Evolutionary conservation across 2,797 vertebrate genomes (phyloP).

Genomic region (Phalloptychus januarius): DNA sequence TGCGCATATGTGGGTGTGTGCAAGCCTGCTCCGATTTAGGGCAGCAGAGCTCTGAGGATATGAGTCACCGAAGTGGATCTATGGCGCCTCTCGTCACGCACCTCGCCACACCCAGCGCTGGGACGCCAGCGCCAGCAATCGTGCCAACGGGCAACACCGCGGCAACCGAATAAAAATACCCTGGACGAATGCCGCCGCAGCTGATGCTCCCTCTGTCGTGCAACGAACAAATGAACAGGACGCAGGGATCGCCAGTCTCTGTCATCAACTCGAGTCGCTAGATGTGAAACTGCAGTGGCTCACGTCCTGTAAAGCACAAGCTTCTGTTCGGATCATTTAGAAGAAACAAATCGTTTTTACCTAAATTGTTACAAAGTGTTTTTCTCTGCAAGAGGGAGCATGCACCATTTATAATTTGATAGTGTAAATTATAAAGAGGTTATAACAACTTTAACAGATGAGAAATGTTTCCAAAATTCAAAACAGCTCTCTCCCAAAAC

Average conservation of each 20-base stretch:
- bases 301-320: slow-evolving; percentile 13
- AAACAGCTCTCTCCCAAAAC: not conserved
- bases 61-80: slow-evolving; percentile 80
- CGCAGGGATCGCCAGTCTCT: slow-evolving; percentile 2
- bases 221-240: slow-evolving; percentile 22
- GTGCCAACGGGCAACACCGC: slow-evolving; percentile 74
- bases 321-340: slow-evolving; percentile 3
- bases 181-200: slow-evolving; percentile 66
- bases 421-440: not conserved
- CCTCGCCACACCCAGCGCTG: slow-evolving; percentile 50
- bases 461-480: not conserved
- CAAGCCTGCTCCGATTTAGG: slow-evolving; percentile 73
- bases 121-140: slow-evolving; percentile 69
- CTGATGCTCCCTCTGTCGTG: slow-evolving; percentile 55
- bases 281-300: slow-evolving; percentile 3
- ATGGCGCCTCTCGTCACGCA: slow-evolving; percentile 59
- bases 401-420: too few species aligned
- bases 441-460: not conserved
- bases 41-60: slow-evolving; percentile 78
- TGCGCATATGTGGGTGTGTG: slow-evolving; percentile 40
- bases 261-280: slow-evolving; percentile 1
- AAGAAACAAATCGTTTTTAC: slow-evolving; percentile 3
- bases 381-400: not conserved
- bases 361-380: too few species aligned
- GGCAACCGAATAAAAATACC: slow-evolving; percentile 80